These are phyloP conservation scores for Synergus umbraculus DNA, from an alignment of 2,888 invertebrate species.

Conservation along the genomic window DNA sequence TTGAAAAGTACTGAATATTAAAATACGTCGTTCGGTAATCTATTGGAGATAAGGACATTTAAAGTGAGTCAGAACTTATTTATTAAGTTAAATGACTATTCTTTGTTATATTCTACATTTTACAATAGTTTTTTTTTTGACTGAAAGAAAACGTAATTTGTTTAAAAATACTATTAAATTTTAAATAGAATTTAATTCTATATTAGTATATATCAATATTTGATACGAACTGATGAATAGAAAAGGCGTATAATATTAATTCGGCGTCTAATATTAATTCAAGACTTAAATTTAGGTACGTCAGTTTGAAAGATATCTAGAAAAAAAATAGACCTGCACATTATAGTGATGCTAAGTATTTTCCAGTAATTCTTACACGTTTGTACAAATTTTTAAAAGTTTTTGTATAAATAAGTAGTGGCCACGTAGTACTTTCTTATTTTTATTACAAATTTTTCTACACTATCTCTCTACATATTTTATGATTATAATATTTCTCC, in stretches of 20 bases:
- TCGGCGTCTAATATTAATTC: neutral
- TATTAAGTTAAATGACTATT: neutral
- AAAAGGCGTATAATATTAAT: neutral
- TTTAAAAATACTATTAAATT: neutral
- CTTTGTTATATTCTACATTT: neutral
- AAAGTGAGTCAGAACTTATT: neutral
- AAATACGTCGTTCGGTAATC: neutral
- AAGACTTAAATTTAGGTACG: neutral
- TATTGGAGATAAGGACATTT: neutral
- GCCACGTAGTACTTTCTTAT: neutral
- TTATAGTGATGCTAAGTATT: neutral
- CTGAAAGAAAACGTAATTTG: neutral
- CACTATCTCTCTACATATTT: neutral
- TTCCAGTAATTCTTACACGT: neutral
- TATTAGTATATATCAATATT: neutral
- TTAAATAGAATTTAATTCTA: neutral
- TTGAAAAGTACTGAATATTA: neutral
- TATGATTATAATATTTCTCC: neutral
- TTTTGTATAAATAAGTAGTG: neutral
- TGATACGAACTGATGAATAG: neutral
- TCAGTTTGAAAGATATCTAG: neutral
- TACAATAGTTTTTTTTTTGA: neutral
- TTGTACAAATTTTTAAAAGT: neutral
- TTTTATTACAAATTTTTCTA: neutral
- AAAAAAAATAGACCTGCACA: neutral